A percentile compares a stretch with the other conserved stretches of the same genome.
Conservation (phyloP, 2,888 invertebrate genomes). For the Epirrhoe alternata region DNA sequence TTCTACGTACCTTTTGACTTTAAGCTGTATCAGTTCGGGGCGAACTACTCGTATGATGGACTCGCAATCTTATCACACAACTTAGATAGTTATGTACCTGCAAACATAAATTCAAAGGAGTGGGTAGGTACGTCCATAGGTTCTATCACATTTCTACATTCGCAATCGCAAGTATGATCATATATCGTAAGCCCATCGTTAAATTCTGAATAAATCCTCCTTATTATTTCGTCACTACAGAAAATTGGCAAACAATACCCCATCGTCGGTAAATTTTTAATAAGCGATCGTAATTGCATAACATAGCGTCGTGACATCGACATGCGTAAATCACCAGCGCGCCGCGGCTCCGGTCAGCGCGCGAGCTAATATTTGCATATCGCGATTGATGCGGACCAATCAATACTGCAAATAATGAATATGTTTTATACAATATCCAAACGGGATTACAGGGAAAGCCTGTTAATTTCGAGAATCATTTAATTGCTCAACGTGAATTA, state of each 20-base stretch:
- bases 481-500: conserved; percentile 18
- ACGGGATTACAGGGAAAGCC: conserved; percentile 62
- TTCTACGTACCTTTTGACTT: no score
- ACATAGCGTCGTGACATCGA: conserved; percentile 73
- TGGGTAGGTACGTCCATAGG: no score
- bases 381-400: conserved; percentile 83
- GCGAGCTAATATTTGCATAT: conserved; percentile 82
- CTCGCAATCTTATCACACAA: no score
- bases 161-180: no score
- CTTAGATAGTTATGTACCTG: no score
- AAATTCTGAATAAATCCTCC: conserved; percentile 2
- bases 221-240: conserved; percentile 27
- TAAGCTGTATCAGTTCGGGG: no score
- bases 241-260: conserved; percentile 43
- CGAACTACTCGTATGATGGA: no score
- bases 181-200: no score
- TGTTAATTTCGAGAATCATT: conserved; percentile 52
- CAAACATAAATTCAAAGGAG: no score
- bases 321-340: conserved; percentile 69
- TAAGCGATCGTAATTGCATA: conserved; percentile 81
- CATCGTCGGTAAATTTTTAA: conserved; percentile 74
- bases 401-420: conserved; percentile 84
- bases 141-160: no score
- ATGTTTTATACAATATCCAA: conserved; percentile 75
- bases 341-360: conserved; percentile 68